Evolutionary conservation across 2,797 vertebrate genomes (phyloP).

Genomic region (Dendrocincla tyrannina): DNA sequence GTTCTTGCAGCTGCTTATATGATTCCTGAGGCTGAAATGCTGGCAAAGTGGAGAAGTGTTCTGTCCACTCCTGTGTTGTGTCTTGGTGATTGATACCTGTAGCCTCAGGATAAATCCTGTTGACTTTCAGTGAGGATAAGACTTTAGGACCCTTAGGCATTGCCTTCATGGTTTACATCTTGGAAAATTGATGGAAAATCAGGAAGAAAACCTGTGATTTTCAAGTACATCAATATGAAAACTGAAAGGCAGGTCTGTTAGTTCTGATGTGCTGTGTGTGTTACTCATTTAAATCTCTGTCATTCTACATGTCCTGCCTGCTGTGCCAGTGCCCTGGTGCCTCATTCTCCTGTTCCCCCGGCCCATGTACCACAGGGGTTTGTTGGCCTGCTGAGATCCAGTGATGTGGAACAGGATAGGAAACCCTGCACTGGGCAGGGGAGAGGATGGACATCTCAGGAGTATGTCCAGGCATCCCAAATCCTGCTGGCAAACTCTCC

Average conservation of each 20-base stretch:
- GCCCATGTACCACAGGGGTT: fast-evolving
- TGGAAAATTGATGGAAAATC: neutral
- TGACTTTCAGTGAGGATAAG: neutral
- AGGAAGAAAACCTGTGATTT: neutral
- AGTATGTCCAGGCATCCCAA: neutral
- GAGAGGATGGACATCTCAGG: neutral
- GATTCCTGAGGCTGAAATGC: neutral
- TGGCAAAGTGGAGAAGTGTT: neutral
- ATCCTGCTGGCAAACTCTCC: neutral
- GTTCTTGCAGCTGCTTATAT: neutral
- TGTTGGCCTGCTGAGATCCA: neutral
- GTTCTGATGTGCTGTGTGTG: neutral
- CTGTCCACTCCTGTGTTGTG: neutral
- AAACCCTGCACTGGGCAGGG: neutral
- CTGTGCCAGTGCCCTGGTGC: neutral
- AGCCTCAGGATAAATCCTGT: neutral
- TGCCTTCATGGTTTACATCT: neutral
- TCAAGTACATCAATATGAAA: neutral
- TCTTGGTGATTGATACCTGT: neutral
- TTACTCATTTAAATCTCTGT: neutral
- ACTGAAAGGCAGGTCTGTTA: neutral
- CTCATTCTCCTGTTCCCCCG: neutral
- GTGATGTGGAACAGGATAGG: neutral
- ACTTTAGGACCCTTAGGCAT: neutral
- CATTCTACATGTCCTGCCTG: neutral